A percentile compares a stretch with the other conserved stretches of the same genome.
phyloP scores from a whole-genome alignment of 1,140 invertebrate genomes.

The Orchesella cincta region DNA sequence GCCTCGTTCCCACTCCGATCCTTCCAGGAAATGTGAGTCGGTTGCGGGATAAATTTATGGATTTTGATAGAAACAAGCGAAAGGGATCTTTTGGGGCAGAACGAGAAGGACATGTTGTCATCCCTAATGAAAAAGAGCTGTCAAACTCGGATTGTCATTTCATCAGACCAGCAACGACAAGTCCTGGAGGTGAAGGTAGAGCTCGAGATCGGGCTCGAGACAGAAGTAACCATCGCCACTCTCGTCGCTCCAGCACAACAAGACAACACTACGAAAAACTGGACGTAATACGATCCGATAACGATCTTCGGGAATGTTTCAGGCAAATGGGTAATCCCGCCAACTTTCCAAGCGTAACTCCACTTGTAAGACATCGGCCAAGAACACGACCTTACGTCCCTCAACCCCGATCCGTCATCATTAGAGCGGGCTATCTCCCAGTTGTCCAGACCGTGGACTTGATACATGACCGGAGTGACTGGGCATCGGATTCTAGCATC shows the following conservation, averaged over 20 bases:
- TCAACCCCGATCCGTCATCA: conserved; percentile 14
- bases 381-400: not conserved
- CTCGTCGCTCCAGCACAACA: not conserved
- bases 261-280: not conserved
- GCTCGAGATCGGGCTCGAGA: too few relatives aligned
- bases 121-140: not conserved
- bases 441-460: not conserved
- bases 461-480: not conserved
- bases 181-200: not conserved
- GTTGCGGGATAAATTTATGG: conserved; percentile 17
- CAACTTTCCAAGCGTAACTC: not conserved
- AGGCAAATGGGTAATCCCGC: not conserved
- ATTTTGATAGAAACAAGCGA: not conserved
- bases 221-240: not conserved
- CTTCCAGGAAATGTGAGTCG: conserved; percentile 15
- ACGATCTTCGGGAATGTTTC: not conserved
- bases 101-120: not conserved
- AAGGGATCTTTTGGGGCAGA: not conserved
- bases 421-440: conserved; percentile 14
- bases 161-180: not conserved
- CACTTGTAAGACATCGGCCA: not conserved
- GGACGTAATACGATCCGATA: not conserved
- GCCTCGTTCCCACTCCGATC: not conserved
- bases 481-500: not conserved
- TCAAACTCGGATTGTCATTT: not conserved